These are phyloP conservation scores for Ceratina japonica DNA, from an alignment of 1,140 invertebrate species.

Conservation along the genomic window DNA sequence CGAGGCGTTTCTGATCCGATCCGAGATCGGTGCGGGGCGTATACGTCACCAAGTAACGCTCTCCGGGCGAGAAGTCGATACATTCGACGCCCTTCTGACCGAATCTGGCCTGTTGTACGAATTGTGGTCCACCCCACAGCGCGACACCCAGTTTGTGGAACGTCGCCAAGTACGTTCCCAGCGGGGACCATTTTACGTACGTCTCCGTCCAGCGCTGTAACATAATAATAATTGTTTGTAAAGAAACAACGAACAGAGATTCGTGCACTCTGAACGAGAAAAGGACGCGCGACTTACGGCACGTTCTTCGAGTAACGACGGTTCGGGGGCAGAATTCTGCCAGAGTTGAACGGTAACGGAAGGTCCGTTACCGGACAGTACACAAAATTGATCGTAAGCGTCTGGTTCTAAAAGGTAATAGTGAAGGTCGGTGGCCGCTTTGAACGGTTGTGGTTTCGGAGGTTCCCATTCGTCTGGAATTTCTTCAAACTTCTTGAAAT, in stretches of 20 bases:
- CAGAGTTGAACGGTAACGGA: conserved; percentile 91
- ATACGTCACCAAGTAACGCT: conserved; percentile 97
- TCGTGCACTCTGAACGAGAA: neutral
- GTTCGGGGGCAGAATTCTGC: conserved; percentile 94
- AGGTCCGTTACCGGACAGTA: conserved; percentile 89
- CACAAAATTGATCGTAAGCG: conserved; percentile 96
- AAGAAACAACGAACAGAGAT: neutral
- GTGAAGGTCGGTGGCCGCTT: conserved; percentile 92
- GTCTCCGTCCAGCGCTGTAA: conserved; percentile 95
- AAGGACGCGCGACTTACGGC: conserved; percentile 80
- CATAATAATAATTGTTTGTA: neutral
- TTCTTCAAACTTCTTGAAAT: conserved; percentile 96
- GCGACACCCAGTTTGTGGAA: conserved; percentile 97
- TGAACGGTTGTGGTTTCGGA: conserved; percentile 92
- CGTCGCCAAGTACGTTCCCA: conserved; percentile 97
- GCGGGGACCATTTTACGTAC: conserved; percentile 97
- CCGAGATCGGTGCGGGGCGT: conserved; percentile 86
- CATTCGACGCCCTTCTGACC: conserved; percentile 94
- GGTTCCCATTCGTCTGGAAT: conserved; percentile 96
- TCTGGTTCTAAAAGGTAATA: conserved; percentile 95
- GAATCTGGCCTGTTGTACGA: conserved; percentile 95
- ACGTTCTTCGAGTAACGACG: conserved; percentile 90
- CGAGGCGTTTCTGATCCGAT: conserved; percentile 86
- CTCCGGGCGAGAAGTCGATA: conserved; percentile 98
- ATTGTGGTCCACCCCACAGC: conserved; percentile 97